Evolutionary conservation across 2,113 vertebrate species (phyloP).

Genomic region (Talpa occidentalis): DNA sequence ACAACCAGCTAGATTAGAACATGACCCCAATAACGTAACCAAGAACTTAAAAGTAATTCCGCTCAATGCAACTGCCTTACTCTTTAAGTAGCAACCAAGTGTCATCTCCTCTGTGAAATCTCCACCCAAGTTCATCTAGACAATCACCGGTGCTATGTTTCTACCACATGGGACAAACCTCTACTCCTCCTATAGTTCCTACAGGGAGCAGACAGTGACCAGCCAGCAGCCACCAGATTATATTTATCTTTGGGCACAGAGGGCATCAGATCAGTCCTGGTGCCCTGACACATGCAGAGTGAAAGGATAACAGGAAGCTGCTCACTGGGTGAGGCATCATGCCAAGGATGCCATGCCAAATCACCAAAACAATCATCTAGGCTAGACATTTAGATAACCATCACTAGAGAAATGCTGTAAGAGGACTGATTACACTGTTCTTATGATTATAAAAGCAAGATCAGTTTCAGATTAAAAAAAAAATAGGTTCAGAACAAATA

Average conservation of each 20-base stretch:
- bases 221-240: neutral
- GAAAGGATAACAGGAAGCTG: neutral
- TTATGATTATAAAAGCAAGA: constrained; percentile 58
- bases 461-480: neutral
- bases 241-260: neutral
- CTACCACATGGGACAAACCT: neutral
- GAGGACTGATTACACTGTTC: constrained; percentile 20
- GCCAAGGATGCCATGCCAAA: neutral
- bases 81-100: neutral
- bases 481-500: constrained; percentile 54
- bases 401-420: neutral
- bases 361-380: neutral
- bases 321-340: too few species aligned
- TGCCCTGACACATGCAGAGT: neutral
- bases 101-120: neutral
- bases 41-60: neutral
- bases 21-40: neutral
- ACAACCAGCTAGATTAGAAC: neutral
- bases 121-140: neutral
- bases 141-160: neutral
- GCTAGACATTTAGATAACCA: neutral
- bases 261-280: neutral
- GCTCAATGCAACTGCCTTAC: neutral
- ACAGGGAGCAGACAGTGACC: too few species aligned
- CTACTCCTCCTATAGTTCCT: neutral